A percentile compares a stretch with the other conserved stretches of the same genome.
Conservation (phyloP, 2,797 vertebrate genomes). For the Lepus oiostolus region DNA sequence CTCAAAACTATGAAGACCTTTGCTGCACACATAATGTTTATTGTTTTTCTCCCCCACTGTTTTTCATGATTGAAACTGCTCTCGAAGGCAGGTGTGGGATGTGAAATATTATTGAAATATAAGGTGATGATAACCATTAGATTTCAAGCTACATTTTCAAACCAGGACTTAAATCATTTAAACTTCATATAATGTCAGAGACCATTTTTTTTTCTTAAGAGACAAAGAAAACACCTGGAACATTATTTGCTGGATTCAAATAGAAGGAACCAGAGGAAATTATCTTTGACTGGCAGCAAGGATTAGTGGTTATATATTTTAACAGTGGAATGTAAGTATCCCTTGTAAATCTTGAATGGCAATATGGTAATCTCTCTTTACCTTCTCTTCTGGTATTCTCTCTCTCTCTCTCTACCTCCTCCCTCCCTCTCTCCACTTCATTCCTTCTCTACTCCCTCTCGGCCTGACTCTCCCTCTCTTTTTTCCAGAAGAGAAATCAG, state of each 20-base stretch:
- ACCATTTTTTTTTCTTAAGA: slow-evolving; percentile 3
- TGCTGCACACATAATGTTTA: slow-evolving; percentile 39
- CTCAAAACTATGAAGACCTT: slow-evolving; percentile 56
- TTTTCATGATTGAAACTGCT: slow-evolving; percentile 81
- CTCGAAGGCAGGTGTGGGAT: slow-evolving; percentile 84
- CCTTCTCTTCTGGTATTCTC: background rate
- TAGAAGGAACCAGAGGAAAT: slow-evolving; percentile 59
- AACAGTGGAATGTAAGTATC: background rate
- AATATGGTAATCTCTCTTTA: background rate
- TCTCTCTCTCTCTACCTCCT: background rate
- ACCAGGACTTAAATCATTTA: slow-evolving; percentile 67
- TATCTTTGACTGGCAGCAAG: background rate
- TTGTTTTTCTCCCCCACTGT: slow-evolving; percentile 74
- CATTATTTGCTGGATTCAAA: slow-evolving; percentile 24
- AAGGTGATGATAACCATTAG: slow-evolving; percentile 72
- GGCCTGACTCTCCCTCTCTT: background rate
- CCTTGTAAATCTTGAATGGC: slow-evolving; percentile 6
- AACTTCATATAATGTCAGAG: slow-evolving; percentile 58
- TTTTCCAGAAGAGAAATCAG: background rate
- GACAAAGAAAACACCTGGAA: slow-evolving; percentile 74
- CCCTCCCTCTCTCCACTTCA: background rate
- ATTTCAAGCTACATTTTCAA: slow-evolving; percentile 73
- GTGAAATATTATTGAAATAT: slow-evolving; percentile 81
- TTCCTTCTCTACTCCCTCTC: background rate
- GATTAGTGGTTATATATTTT: slow-evolving; percentile 49